Conservation (phyloP, 2,797 vertebrate genomes). For the Parambassis ranga region DNA sequence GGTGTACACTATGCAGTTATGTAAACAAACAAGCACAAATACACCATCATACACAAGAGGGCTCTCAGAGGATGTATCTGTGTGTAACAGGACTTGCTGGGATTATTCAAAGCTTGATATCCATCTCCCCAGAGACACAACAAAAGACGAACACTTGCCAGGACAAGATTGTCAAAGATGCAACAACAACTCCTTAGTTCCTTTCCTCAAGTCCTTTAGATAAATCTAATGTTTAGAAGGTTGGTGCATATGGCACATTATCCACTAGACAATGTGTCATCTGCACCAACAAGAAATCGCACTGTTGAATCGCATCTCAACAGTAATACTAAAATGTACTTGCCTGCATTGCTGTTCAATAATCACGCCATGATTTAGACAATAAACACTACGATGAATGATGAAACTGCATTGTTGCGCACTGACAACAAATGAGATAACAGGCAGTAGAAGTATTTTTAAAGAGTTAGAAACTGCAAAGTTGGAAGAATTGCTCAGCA, state of each 20-base stretch:
- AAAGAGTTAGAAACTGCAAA: no score
- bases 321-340: no score
- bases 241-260: not conserved
- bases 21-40: not conserved
- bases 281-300: not conserved
- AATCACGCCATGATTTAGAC: no score
- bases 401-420: no score
- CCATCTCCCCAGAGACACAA: slow-evolving; percentile 26
- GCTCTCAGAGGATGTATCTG: slow-evolving; percentile 2
- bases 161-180: slow-evolving; percentile 10
- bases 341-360: no score
- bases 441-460: no score
- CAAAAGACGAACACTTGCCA: slow-evolving; percentile 20
- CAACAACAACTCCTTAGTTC: not conserved
- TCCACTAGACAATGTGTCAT: not conserved
- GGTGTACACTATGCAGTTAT: not conserved
- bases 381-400: not conserved
- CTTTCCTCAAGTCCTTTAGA: not conserved
- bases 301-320: no score
- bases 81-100: slow-evolving; percentile 26
- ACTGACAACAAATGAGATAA: no score
- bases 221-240: not conserved
- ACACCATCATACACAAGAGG: not conserved
- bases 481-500: no score
- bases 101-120: slow-evolving; percentile 39